Base-by-base conservation (phyloP, 2,888 invertebrate genomes). In the Cephalotes varians region DNA sequence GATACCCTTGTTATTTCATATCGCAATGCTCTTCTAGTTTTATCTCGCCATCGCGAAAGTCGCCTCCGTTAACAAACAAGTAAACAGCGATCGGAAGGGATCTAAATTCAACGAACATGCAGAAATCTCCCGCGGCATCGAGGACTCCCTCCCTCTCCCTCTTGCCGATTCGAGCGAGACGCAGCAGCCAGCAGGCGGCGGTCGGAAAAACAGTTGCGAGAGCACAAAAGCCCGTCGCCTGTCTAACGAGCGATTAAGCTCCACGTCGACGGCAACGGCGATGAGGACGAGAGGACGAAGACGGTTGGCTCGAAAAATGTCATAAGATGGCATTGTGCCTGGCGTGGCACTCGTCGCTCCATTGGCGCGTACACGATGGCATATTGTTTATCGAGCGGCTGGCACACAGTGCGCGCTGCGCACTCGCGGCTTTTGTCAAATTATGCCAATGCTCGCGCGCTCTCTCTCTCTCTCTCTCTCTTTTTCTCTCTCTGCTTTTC, bases 301-400 rank as follows among this genome's bases (percentile, higher is more conserved):
- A 88, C 76, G 69, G 69, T 60, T 60, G 51, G 72, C 90, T 89
- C 89, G 90, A 92, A 93, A 86, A 93, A 93, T 92, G 92, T 93
- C 93, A 92, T 92, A 92, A 93, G 91, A 92, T 91, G 92, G 90
- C 79, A 92, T 93, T 93, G 93, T 92, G 83, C 83, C 15, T 67
- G 65, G 72, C 82, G 84, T 82, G 82, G 88, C 84, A 93, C 93
- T 94, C 92, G 91, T 91, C 89, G 90, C 88, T 85, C 90, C 92
- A 90, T 93, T 94, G 93, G 91, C 93, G 93, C 92, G 94, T 91
- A 92, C 92, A 91, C 92, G 93, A 93, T 93, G 92, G 92, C 83
- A 92, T 90, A 93, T 93, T 93, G 93, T 93, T 93, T 93, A 93
- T 92, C 89, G 91, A 90, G 89, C 92, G 91, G 85, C 86, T 84